Base-by-base conservation (phyloP, 2,113 vertebrate genomes). In the Toxotes chatareus region DNA sequence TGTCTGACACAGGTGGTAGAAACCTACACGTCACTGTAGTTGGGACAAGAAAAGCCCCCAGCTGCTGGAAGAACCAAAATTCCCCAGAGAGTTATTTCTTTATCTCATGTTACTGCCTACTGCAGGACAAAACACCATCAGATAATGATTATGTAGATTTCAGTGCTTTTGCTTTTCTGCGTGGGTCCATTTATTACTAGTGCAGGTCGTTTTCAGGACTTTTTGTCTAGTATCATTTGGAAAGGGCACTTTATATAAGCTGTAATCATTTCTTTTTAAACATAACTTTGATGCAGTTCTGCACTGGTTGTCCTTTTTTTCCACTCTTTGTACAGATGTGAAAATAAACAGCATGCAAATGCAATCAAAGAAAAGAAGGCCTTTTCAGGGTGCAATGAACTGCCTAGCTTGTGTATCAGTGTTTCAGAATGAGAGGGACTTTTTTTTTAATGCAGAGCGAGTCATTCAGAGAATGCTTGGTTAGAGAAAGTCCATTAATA, bases 401-500 rank as follows among this genome's bases (percentile, higher is more conserved):
- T 36, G 66, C 51, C 36, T 65, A 21, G 16, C 44, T 72, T 53
- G 19, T 79, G 49, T 66, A 51, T 76, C 88, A 73, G 12, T 76
- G 83, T 88, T 86, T 89, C 88, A 83, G 62, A 87, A 82, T 88
- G 83, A 81, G 34, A 78, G 90, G 92, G 89, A 84, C 87, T 92
- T 93, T 91, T 88, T 87, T 81, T 23, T 76, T 53, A 72, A 57
- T 42, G 65, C 76, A 72, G 34, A 63, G 44, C 47, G 16, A 93
- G 89, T 94, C 92, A 94, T 93, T 86, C 49, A 82, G 88, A 91
- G 85, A 93, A 44, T 60, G 67, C 46, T 78, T 64, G 65, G 85
- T 84, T 68, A 87, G 86, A 93, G 91, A 91, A 92, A 91, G 88
- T 91, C 86, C 86, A 90, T 89, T 86, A 90, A 87, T 90, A 89